Evolutionary conservation across 2,113 vertebrate species (phyloP).

Genomic region (Heterochromis multidens): DNA sequence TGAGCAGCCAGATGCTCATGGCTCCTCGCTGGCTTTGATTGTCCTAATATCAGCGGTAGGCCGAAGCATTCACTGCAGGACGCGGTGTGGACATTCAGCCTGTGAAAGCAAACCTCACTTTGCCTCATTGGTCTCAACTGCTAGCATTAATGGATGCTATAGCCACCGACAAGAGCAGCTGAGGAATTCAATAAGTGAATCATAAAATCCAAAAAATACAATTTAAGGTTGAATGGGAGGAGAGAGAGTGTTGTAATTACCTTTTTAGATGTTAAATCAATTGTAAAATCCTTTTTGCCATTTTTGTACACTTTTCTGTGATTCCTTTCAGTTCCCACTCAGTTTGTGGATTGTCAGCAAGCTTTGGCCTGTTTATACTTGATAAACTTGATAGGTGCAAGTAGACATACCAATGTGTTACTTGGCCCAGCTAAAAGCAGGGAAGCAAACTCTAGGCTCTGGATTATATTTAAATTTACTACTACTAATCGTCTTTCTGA

Average conservation of each 20-base stretch:
- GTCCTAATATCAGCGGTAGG: slow-evolving; percentile 76
- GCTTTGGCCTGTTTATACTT: slow-evolving; percentile 14
- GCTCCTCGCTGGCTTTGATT: slow-evolving; percentile 74
- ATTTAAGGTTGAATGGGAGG: slow-evolving; percentile 69
- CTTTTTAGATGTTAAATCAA: slow-evolving; percentile 79
- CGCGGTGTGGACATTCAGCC: slow-evolving; percentile 54
- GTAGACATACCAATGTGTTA: neutral
- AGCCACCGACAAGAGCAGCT: slow-evolving; percentile 73
- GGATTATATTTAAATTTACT: neutral
- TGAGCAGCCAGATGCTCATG: slow-evolving; percentile 67
- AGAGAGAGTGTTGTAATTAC: slow-evolving; percentile 59
- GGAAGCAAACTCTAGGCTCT: slow-evolving; percentile 1
- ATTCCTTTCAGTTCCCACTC: slow-evolving; percentile 9
- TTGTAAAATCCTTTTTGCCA: slow-evolving; percentile 77
- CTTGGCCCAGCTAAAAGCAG: neutral
- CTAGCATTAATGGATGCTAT: slow-evolving; percentile 77
- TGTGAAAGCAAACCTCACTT: slow-evolving; percentile 57
- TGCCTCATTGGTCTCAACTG: slow-evolving; percentile 76
- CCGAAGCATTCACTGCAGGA: slow-evolving; percentile 65
- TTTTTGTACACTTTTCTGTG: slow-evolving; percentile 34
- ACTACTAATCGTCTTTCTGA: neutral
- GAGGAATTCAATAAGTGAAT: slow-evolving; percentile 85
- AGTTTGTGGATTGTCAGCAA: slow-evolving; percentile 8
- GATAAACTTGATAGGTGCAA: slow-evolving; percentile 2
- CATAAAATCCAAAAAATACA: slow-evolving; percentile 79